Conservation (phyloP, 2,888 invertebrate species). For the Belgica antarctica region DNA sequence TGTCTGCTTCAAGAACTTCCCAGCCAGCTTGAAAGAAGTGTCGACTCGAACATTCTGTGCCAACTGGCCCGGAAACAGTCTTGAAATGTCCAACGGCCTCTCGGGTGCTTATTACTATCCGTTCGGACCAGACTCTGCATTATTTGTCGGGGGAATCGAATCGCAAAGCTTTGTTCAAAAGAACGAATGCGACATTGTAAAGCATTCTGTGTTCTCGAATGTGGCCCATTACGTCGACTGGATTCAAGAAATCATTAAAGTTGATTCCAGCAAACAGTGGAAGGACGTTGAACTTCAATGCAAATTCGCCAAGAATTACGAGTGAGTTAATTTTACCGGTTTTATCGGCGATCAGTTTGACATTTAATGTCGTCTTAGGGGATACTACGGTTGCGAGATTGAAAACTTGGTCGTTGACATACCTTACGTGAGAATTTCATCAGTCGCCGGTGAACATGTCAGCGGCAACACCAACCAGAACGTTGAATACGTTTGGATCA, state of each 20-base stretch:
- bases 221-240: slow-evolving; percentile 8
- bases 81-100: background rate
- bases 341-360: background rate
- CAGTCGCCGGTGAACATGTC: background rate
- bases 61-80: background rate
- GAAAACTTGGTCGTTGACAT: background rate
- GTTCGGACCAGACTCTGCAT: background rate
- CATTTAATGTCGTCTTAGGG: background rate
- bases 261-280: background rate
- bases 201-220: slow-evolving; percentile 16
- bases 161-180: background rate
- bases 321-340: background rate
- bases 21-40: background rate
- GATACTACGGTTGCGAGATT: background rate
- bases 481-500: slow-evolving; percentile 30
- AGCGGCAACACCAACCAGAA: background rate
- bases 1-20: background rate
- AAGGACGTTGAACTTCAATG: slow-evolving; percentile 12
- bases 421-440: background rate
- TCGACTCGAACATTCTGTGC: background rate
- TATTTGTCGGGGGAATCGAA: background rate
- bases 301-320: background rate
- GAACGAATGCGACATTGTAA: background rate
- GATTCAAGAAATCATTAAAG: background rate
- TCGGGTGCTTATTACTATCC: background rate